Conservation (phyloP, 2,797 vertebrate species). For the Xiphophorus birchmanni region DNA sequence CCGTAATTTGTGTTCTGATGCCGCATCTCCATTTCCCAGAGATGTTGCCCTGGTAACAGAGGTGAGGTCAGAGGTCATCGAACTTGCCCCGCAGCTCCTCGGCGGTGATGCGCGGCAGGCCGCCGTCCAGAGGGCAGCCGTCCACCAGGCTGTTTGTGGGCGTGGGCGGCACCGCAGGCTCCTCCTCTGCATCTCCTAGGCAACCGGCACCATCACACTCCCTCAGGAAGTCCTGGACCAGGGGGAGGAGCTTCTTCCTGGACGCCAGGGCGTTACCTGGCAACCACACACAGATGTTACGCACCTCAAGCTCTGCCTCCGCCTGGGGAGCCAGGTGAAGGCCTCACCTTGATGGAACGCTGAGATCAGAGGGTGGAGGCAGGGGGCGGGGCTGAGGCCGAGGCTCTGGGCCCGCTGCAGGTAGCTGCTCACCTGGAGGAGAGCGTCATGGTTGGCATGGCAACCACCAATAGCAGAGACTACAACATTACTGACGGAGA, state of each 20-base stretch:
- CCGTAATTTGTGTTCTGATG: neutral
- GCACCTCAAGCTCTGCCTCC: no score
- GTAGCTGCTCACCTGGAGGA: constrained; percentile 80
- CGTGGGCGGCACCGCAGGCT: constrained; percentile 83
- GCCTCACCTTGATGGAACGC: constrained; percentile 77
- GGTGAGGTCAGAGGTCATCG: constrained; percentile 27
- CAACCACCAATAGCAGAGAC: neutral
- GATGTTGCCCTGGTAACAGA: neutral
- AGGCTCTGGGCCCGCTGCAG: constrained; percentile 83
- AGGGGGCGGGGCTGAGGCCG: constrained; percentile 76
- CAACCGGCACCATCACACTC: constrained; percentile 44
- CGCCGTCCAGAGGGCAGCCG: constrained; percentile 89
- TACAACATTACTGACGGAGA: neutral
- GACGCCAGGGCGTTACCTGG: constrained; percentile 83
- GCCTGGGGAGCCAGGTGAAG: neutral
- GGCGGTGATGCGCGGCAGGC: constrained; percentile 83
- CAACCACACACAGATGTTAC: neutral
- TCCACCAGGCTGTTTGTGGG: constrained; percentile 97
- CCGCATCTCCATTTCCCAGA: neutral
- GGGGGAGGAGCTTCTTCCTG: constrained; percentile 90
- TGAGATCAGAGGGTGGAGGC: constrained; percentile 73
- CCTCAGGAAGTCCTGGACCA: constrained; percentile 84
- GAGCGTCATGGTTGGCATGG: constrained; percentile 9
- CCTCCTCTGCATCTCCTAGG: constrained; percentile 50
- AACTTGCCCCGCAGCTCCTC: constrained; percentile 87